phyloP scores from a whole-genome alignment of 2,113 vertebrate species.

The Onychostruthus taczanowskii region DNA sequence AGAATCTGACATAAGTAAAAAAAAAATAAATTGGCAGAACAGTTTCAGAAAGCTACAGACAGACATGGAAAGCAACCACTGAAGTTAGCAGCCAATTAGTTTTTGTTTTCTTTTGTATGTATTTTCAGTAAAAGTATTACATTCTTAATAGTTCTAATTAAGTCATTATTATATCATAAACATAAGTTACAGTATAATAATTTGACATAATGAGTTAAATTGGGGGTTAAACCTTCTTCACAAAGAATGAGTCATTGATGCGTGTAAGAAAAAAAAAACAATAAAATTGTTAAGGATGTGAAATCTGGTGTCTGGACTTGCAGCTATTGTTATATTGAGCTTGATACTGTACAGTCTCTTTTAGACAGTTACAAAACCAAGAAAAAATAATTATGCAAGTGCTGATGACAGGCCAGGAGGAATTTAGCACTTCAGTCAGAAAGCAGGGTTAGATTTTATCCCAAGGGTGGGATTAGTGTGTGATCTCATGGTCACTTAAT shows the following conservation, averaged over 20 bases:
- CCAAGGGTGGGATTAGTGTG: conserved; percentile 6
- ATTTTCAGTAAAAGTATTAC: neutral
- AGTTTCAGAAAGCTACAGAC: neutral
- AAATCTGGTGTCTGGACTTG: neutral
- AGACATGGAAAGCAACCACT: neutral
- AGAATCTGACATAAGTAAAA: neutral
- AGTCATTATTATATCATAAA: neutral
- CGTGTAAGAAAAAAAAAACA: neutral
- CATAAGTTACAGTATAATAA: neutral
- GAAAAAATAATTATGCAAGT: neutral
- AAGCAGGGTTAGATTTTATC: conserved; percentile 22
- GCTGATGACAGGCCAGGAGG: neutral
- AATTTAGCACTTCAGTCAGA: conserved; percentile 23
- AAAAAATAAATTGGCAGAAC: neutral
- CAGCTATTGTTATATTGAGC: neutral
- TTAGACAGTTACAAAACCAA: neutral
- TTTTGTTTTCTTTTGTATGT: neutral
- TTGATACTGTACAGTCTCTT: neutral
- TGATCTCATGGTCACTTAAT: conserved; percentile 2
- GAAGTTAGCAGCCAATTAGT: neutral
- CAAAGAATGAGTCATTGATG: neutral
- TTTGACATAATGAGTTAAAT: neutral
- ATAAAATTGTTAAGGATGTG: neutral
- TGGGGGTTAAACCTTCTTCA: neutral
- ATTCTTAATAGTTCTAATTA: neutral